Evolutionary conservation across 2,888 invertebrate genomes (phyloP).

Genomic region (Fragum sueziense): DNA sequence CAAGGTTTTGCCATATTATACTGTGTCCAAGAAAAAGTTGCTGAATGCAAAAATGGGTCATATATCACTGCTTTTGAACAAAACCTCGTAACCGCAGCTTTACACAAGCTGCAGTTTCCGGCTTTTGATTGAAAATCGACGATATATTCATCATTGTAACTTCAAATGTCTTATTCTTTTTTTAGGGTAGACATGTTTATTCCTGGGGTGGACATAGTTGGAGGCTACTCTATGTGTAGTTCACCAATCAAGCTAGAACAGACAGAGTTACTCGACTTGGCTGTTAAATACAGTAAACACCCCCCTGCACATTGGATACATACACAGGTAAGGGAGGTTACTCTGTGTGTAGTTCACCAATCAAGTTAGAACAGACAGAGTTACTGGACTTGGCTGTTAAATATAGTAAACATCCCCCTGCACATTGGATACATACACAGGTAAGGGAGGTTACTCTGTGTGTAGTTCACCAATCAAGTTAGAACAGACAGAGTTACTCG

Average conservation of each 20-base stretch:
- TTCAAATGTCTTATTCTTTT: no score
- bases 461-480: slow-evolving; percentile 81
- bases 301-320: slow-evolving; percentile 83
- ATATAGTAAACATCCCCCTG: slow-evolving; percentile 81
- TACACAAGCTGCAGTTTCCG: no score
- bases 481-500: slow-evolving; percentile 66
- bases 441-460: slow-evolving; percentile 83
- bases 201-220: slow-evolving; percentile 81
- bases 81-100: no score
- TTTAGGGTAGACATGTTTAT: slow-evolving; percentile 83
- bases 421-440: slow-evolving; percentile 82
- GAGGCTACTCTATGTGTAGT: slow-evolving; percentile 83
- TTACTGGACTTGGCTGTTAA: slow-evolving; percentile 82
- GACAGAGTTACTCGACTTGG: slow-evolving; percentile 75
- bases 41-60: no score
- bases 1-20: no score
- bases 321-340: slow-evolving; percentile 81
- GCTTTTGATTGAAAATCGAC: no score
- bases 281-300: slow-evolving; percentile 82
- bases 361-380: slow-evolving; percentile 69
- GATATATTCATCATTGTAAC: no score
- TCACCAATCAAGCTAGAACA: slow-evolving; percentile 77
- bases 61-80: no score
- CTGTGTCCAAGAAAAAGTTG: no score
- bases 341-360: slow-evolving; percentile 82